A percentile compares a stretch with the other conserved stretches of the same genome.
Evolutionary conservation across 2,888 invertebrate species (phyloP).

Genomic region (Heliconius ethilla): DNA sequence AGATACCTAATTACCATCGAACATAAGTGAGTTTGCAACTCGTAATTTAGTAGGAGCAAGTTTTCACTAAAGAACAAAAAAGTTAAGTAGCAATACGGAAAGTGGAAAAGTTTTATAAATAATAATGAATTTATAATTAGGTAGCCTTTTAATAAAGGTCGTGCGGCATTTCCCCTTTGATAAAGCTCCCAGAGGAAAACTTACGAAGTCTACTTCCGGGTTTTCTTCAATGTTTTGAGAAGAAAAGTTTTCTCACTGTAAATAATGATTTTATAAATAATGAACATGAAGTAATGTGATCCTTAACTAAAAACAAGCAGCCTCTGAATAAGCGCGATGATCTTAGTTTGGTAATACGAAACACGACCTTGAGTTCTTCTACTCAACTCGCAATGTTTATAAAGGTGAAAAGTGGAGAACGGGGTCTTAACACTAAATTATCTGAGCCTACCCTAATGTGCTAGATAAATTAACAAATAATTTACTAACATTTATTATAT

Average conservation of each 20-base stretch:
- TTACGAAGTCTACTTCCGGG: conserved; percentile 36
- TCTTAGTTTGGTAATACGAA: background rate
- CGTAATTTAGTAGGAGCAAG: conserved; percentile 41
- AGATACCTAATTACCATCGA: conserved; percentile 26
- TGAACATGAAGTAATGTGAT: background rate
- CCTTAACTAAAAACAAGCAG: background rate
- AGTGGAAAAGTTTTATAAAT: conserved; percentile 45
- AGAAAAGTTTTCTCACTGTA: conserved; percentile 15
- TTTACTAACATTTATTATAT: too few relatives aligned
- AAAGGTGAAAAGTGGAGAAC: background rate
- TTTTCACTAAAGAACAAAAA: conserved; percentile 43
- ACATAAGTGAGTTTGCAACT: conserved; percentile 37
- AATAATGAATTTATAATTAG: conserved; percentile 47
- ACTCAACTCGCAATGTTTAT: background rate
- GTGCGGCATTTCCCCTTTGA: conserved; percentile 43
- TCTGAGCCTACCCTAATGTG: too few relatives aligned
- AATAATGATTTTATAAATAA: conserved; percentile 9
- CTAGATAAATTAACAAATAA: too few relatives aligned
- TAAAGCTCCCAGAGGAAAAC: conserved; percentile 41
- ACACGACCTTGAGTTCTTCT: background rate
- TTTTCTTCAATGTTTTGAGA: conserved; percentile 31
- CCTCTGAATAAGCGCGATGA: too few relatives aligned
- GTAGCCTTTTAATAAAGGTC: conserved; percentile 44
- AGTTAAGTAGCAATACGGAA: conserved; percentile 43
- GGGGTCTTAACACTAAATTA: too few relatives aligned